Conservation (phyloP, 2,113 vertebrate species). For the Phalacrocorax aristotelis region DNA sequence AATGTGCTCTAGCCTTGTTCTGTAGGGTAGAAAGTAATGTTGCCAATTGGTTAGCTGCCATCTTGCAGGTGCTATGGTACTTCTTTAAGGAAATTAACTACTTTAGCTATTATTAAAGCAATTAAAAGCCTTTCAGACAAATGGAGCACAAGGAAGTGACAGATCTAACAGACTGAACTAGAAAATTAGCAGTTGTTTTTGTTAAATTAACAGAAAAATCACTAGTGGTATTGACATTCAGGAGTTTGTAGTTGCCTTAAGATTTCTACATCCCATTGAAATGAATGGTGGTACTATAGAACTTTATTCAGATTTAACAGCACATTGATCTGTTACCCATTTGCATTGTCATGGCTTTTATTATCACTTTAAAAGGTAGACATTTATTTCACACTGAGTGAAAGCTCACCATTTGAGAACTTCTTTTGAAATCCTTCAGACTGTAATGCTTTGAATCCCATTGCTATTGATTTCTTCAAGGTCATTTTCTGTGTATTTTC, state of each 20-base stretch:
- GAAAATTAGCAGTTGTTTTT: neutral
- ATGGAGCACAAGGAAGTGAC: neutral
- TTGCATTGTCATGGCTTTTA: neutral
- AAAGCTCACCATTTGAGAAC: neutral
- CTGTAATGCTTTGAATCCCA: neutral
- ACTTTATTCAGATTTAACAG: neutral
- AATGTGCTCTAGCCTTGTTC: neutral
- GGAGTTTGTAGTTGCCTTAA: neutral
- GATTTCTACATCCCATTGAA: neutral
- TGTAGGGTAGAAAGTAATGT: neutral
- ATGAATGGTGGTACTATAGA: neutral
- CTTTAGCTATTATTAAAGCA: neutral
- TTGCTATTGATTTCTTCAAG: neutral
- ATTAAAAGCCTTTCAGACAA: neutral
- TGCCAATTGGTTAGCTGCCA: neutral
- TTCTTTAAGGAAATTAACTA: neutral
- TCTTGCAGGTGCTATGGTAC: neutral
- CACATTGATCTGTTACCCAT: neutral
- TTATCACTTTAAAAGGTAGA: neutral
- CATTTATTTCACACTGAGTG: neutral
- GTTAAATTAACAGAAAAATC: conserved; percentile 32
- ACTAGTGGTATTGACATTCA: neutral
- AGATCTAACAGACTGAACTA: neutral
- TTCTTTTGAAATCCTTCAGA: neutral
- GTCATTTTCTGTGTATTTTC: neutral